phyloP scores from a whole-genome alignment of 2,113 vertebrate genomes.

The Puffinus mauretanicus region DNA sequence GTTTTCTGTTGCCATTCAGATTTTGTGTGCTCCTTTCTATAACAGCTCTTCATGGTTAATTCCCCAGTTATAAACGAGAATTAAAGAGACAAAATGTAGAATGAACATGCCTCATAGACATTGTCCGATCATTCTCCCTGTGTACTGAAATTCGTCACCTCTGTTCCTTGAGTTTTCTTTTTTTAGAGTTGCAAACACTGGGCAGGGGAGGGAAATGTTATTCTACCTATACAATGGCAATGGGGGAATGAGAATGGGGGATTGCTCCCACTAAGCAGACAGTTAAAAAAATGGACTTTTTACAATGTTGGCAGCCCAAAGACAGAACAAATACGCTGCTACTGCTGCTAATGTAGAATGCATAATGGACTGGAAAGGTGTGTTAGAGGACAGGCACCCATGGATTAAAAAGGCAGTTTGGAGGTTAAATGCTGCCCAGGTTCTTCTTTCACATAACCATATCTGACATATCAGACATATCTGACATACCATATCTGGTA shows the following conservation, averaged over 20 bases:
- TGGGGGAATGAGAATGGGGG: background rate
- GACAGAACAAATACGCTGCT: background rate
- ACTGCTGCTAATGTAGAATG: background rate
- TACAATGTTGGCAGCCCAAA: background rate
- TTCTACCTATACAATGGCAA: background rate
- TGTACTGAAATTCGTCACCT: background rate
- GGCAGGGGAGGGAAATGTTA: background rate
- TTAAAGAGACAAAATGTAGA: background rate
- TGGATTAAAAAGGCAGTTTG: background rate
- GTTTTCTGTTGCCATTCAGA: background rate
- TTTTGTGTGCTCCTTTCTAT: background rate
- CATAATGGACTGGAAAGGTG: background rate
- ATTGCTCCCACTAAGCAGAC: background rate
- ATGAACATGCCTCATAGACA: background rate
- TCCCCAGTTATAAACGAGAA: background rate
- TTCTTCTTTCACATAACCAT: background rate
- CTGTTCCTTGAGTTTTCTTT: background rate
- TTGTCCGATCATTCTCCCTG: background rate
- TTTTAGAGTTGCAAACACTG: background rate
- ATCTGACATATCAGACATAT: background rate
- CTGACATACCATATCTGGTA: background rate
- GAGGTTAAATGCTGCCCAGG: background rate
- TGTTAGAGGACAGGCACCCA: background rate
- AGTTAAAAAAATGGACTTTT: background rate
- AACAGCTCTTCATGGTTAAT: background rate